Base-by-base conservation (phyloP, 2,888 invertebrate genomes). In the Erebia epiphron region DNA sequence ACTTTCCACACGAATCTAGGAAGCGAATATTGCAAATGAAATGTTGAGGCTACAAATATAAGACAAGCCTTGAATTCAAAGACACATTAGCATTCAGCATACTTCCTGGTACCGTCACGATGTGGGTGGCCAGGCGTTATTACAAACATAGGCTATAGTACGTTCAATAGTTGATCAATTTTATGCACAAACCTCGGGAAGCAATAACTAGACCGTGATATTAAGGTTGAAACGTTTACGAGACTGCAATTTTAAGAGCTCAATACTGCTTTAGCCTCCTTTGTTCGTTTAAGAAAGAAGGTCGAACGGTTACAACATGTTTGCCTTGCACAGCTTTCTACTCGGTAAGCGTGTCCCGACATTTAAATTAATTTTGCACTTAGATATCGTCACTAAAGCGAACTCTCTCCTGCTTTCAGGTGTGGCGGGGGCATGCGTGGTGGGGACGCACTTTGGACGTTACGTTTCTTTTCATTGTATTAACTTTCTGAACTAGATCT, bases 281-380 rank as follows among this genome's bases (percentile, higher is more conserved):
- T 91, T 90, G 88, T 89, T 88, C 81, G 82, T 82, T 84, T 82
- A 84, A 87, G 86, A 91, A 92, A 92, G 91, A 92, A 92, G 92
- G 93, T 89, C 92, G 89, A 78, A 79, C 80, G 84, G 82, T 93
- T 93, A 88, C 93, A 89, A 92, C 91, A 92, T 83, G 89, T 79
- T 91, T 83, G 91, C 91, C 91, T 91, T 91, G 91, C 87, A 78
- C 88, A 89, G 92, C 92, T 93, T 93, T 93, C 93, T 93, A 93
- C 89, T 90, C 85, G 80, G 85, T 84, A 80, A 89, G 87, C 91
- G 87, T 90, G 92, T 91, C 88, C 88, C 90, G 90, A 89, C 91
- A 90, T 91, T 91, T 90, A 90, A 91, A 92, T 90, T 87, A 88
- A 88, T 90, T 92, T 91, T 81, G 84, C 89, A 90, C 90, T 90